Evolutionary conservation across 2,797 vertebrate genomes (phyloP), one percentile per base, ranked within the genome.

Genomic region (Bovichtus diacanthus): DNA sequence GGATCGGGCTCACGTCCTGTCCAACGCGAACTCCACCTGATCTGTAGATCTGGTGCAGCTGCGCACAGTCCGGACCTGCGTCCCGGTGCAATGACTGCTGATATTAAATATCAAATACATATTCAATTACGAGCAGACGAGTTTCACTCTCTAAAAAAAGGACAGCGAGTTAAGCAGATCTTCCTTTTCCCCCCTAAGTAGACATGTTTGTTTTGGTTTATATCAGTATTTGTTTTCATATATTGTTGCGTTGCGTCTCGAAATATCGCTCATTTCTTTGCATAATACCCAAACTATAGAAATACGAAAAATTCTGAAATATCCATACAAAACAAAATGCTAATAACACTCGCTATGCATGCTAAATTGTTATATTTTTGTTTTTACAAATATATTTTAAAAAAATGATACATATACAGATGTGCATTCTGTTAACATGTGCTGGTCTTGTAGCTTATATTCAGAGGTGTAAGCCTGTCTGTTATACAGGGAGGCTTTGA

Each of bases 21-120:
- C 0, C 34, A 7, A 0, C 0, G 36, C 0, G 0, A 0, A 34
- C 31, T 46, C 3, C 0, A 29, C 6, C 27, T 64, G 50, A 8
- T 74, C 0, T 71, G 29, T 51, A 76, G 51, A 79, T 86, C 75
- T 60, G 6, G 0, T 43, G 8, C 2, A 29, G 66, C 25, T 62
- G 43, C 50, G 31, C 44, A 49, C 54, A 46, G 36, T 6, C 43
- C 13, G 62, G 51, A 27, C 9, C 8, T n/a, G 11, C 23, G 31
- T 39, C 7, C 5, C 13, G 0, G 7, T 39, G 53, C 8, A 29
- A 51, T 19, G 34, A 18, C 9, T 46, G 46, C 29, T 9, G 39
- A 25, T 21, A 15, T 16, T 4, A 8, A 34, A 7, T 34, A 34
- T 9, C 8, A 34, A 9, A 31, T 34, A 34, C 34, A 9, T 7